Evolutionary conservation across 2,113 vertebrate genomes (phyloP).

Genomic region (Coreoperca whiteheadi): DNA sequence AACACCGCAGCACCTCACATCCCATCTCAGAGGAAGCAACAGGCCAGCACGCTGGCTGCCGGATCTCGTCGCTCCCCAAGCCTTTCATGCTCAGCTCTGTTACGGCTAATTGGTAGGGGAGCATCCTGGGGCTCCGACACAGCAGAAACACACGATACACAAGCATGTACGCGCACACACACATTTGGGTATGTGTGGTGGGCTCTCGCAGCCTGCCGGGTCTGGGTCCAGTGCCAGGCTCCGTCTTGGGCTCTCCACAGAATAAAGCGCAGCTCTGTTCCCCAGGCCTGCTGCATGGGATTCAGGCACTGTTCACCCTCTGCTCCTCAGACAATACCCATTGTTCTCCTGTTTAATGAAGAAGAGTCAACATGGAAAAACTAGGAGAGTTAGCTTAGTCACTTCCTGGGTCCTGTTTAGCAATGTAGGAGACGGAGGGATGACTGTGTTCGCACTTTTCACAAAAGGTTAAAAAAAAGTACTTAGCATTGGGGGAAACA

Average conservation of each 20-base stretch:
- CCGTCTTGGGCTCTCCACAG: conserved; percentile 77
- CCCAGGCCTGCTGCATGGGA: conserved; percentile 70
- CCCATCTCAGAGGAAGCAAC: conserved; percentile 27
- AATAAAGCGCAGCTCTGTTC: conserved; percentile 85
- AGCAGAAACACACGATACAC: conserved; percentile 49
- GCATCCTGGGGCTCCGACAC: conserved; percentile 58
- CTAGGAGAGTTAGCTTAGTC: conserved; percentile 50
- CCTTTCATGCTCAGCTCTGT: conserved; percentile 68
- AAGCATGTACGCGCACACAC: conserved; percentile 28
- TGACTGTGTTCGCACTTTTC: neutral
- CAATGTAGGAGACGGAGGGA: neutral
- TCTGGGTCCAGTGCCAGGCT: conserved; percentile 88
- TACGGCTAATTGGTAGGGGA: conserved; percentile 80
- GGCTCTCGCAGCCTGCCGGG: conserved; percentile 58
- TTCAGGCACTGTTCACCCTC: conserved; percentile 78
- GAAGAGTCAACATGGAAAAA: conserved; percentile 76
- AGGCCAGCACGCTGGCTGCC: conserved; percentile 18
- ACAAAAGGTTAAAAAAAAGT: neutral
- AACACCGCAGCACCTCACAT: conserved; percentile 41
- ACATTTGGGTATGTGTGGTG: conserved; percentile 44
- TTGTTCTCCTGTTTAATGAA: conserved; percentile 84
- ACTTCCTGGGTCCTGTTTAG: conserved; percentile 51
- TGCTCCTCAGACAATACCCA: conserved; percentile 80
- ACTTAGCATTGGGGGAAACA: neutral
- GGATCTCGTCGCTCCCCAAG: conserved; percentile 58